Percentiles rank a stretch among this genome's conserved stretches.
These are phyloP conservation scores for Scaptomyza tumidula DNA, from an alignment of 2,888 invertebrate species.

Conservation along the genomic window DNA sequence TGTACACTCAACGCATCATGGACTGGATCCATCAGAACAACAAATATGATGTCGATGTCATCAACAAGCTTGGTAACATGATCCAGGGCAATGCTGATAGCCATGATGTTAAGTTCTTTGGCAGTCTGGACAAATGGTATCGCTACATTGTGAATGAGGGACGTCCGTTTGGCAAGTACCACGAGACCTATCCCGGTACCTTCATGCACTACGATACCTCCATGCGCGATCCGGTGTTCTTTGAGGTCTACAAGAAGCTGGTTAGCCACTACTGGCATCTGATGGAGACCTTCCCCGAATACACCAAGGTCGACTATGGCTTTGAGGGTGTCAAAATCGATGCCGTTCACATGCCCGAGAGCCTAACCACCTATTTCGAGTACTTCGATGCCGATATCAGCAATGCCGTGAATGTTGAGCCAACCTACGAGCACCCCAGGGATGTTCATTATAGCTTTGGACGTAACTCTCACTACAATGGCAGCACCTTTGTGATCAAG, in stretches of 20 bases:
- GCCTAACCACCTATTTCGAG: constrained; percentile 89
- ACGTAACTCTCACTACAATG: constrained; percentile 77
- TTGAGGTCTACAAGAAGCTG: constrained; percentile 88
- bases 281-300: constrained; percentile 87
- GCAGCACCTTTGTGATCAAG: constrained; percentile 85
- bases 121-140: constrained; percentile 85
- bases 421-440: constrained; percentile 77
- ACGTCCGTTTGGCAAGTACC: constrained; percentile 73
- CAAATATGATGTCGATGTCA: constrained; percentile 77
- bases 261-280: constrained; percentile 86
- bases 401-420: constrained; percentile 83
- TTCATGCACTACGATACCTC: constrained; percentile 88
- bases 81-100: constrained; percentile 86
- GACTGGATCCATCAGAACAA: constrained; percentile 83
- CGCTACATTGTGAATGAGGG: constrained; percentile 86
- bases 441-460: constrained; percentile 75
- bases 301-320: constrained; percentile 87
- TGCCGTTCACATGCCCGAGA: constrained; percentile 87
- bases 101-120: constrained; percentile 85
- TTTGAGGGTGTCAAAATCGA: constrained; percentile 88
- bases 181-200: constrained; percentile 82
- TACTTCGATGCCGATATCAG: constrained; percentile 88
- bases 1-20: constrained; percentile 87
- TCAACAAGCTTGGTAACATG: constrained; percentile 86
- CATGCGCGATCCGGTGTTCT: constrained; percentile 90